Base-by-base conservation (phyloP, 2,888 invertebrate species). In the Luperina nickerlii region DNA sequence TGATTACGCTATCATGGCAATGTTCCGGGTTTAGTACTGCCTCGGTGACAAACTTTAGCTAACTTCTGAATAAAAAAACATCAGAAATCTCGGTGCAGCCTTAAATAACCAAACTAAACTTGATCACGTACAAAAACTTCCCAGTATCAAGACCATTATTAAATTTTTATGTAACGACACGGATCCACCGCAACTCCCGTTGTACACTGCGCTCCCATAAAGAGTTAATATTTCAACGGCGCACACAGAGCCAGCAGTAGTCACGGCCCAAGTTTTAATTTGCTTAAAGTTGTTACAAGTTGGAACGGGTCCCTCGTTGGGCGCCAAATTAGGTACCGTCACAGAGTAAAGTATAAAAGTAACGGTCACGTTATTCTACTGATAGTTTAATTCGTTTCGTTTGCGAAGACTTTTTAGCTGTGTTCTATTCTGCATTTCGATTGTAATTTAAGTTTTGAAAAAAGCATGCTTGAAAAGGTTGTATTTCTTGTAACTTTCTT, bases 271-370 rank as follows among this genome's bases (percentile, higher is more conserved):
- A 97, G 95, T 96, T 97, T 97, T 96, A 96, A 97, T 97, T 97
- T 96, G 96, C 96, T 97, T 96, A 95, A 96, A 96, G 94, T 96
- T 96, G 96, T 96, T 95, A 95, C 95, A 95, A 96, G 92, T 96
- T 96, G 94, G 96, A 96, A 96, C 95, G 94, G 94, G 94, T 94
- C 96, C 95, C 95, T 93, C 88, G 95, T 93, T 94, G 95, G 94
- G 94, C 94, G 95, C 96, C 96, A 96, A 96, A 96, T 96, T 96
- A 95, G 95, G 94, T 95, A 95, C 94, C 94, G 95, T 92, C 91
- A 91, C 90, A 91, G 91, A 89, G 87, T 88, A 89, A 90, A 91
- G 91, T 90, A 92, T 90, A 91, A 89, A 91, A 87, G 85, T 90
- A 90, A 89, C 88, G 89, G 92, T 93, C 93, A 93, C 92, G 92